phyloP scores from a whole-genome alignment of 2,113 vertebrate species.

The Sebastes schlegelii region DNA sequence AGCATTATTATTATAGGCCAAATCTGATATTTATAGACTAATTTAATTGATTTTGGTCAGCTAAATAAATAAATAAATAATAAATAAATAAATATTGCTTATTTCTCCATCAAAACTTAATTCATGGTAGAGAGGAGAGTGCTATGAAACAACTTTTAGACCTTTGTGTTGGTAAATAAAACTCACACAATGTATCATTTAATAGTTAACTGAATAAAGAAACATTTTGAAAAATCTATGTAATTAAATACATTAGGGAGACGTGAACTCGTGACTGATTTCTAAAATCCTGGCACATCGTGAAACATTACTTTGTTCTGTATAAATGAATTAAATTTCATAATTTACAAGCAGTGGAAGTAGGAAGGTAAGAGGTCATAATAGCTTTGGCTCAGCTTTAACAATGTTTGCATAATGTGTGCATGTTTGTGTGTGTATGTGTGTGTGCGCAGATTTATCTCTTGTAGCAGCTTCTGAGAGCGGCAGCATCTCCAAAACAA shows the following conservation, averaged over 20 bases:
- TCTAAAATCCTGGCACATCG: not conserved
- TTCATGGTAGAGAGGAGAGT: no score
- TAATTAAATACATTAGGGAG: no score
- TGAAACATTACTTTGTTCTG: not conserved
- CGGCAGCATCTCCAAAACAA: conserved; percentile 75
- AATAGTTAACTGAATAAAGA: not conserved
- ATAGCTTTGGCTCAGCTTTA: conserved; percentile 34
- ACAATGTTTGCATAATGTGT: conserved; percentile 25
- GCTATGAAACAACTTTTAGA: not conserved
- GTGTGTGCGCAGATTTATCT: conserved; percentile 60
- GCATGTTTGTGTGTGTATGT: conserved; percentile 8
- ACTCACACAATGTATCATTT: not conserved
- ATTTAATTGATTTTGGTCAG: not conserved
- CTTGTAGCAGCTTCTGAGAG: conserved; percentile 52
- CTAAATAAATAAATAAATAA: no score
- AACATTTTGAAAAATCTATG: not conserved
- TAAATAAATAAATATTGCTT: not conserved
- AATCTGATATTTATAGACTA: not conserved
- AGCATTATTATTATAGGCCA: not conserved
- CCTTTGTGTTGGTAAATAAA: not conserved
- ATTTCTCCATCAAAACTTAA: not conserved
- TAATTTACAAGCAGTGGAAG: conserved; percentile 15
- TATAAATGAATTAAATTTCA: conserved; percentile 32
- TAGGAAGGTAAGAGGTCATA: conserved; percentile 37
- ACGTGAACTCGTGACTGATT: not conserved